Evolutionary conservation across 2,113 vertebrate species (phyloP), one percentile per base, ranked within the genome.

Genomic region (Macrotus californicus): DNA sequence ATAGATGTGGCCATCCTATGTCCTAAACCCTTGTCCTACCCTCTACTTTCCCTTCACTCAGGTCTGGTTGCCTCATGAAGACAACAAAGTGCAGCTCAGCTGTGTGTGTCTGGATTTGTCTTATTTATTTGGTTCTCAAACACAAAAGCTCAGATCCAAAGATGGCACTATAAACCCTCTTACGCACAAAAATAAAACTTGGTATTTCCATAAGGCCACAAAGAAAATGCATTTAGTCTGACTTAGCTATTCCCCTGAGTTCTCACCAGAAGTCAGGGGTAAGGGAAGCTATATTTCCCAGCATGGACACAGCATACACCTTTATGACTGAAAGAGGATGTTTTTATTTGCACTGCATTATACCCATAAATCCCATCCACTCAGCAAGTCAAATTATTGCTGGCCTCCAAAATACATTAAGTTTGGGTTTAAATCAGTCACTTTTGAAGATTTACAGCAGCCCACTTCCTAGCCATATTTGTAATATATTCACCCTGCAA

Each of bases 301-400:
- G 93, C 72, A 29, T 96, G 90, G 97, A 98, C 96, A 87, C 89
- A 95, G 96, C 94, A 95, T 97, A 98, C 89, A 95, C 97, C 97
- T 97, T 98, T 98, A 97, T 98, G 98, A 98, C 95, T 96, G 96
- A 97, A 97, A 97, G 95, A 98, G 88, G 96, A 98, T 98, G 96
- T 97, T 98, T 98, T 98, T 98, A 98, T 98, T 98, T 98, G 98
- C 97, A 98, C 97, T 98, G 97, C 97, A 98, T 98, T 98, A 97
- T 89, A 96, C 77, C 84, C 97, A 98, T 98, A 98, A 98, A 98
- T 98, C 97, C 97, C 94, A 98, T 94, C 98, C 97, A 98, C 97
- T 98, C 98, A 98, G 98, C 98, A 98, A 98, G 98, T 98, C 98
- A 98, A 98, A 98, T 98, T 98, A 98, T 98, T 98, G 98, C 97